Conservation (phyloP, 2,888 invertebrate genomes). For the Pristionchus mayeri region DNA sequence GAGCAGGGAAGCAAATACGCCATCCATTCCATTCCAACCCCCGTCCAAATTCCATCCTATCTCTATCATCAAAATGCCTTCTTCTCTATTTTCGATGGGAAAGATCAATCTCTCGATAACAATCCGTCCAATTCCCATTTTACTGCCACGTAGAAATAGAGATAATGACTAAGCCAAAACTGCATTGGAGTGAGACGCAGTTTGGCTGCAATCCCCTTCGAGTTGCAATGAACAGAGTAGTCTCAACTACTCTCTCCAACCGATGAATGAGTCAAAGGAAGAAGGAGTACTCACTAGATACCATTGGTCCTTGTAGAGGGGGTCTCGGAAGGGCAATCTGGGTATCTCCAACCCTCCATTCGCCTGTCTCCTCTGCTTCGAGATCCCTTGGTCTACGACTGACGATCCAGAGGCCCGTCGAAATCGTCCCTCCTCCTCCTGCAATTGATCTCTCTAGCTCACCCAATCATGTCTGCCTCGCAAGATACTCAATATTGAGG, state of each 20-base stretch:
- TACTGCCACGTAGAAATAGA: not conserved
- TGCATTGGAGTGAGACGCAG: not conserved
- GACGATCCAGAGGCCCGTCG: slow-evolving; percentile 1
- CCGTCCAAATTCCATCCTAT: too few relatives aligned
- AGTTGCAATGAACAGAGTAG: too few relatives aligned
- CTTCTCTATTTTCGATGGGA: not conserved
- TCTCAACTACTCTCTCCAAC: not conserved
- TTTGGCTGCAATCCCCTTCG: not conserved
- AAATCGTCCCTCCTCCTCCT: too few relatives aligned
- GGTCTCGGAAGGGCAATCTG: slow-evolving; percentile 74
- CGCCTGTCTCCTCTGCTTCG: slow-evolving; percentile 28
- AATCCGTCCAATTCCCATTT: not conserved
- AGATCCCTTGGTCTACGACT: slow-evolving; percentile 7
- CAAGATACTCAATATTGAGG: too few relatives aligned
- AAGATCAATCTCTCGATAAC: slow-evolving; percentile 3
- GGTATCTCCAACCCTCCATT: slow-evolving; percentile 58
- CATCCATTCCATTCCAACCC: not conserved
- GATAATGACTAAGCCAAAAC: not conserved
- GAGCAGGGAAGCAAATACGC: not conserved
- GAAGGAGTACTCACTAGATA: slow-evolving; percentile 76
- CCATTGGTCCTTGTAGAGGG: slow-evolving; percentile 76
- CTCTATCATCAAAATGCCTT: not conserved
- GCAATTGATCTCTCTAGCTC: too few relatives aligned
- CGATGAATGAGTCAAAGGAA: too few relatives aligned
- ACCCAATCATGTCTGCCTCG: too few relatives aligned